A percentile compares a stretch with the other conserved stretches of the same genome.
Evolutionary conservation across 2,113 vertebrate genomes (phyloP).

Genomic region (Pseudonaja textilis): DNA sequence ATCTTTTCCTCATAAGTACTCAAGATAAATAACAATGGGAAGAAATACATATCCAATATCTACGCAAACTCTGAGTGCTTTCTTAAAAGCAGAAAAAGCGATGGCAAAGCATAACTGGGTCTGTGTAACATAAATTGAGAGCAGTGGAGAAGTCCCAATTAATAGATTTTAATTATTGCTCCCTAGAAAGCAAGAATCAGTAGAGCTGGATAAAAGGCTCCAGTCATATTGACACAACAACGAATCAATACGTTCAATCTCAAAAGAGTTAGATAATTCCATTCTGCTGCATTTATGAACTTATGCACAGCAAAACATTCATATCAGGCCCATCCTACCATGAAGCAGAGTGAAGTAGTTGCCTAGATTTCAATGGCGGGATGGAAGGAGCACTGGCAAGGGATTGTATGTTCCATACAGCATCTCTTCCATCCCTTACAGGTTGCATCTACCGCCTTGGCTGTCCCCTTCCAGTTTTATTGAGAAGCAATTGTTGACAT

Average conservation of each 20-base stretch:
- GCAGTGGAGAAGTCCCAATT: not conserved
- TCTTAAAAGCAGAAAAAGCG: not conserved
- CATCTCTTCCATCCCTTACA: not conserved
- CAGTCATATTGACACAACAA: not conserved
- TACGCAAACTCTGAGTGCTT: not conserved
- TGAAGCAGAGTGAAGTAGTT: not conserved
- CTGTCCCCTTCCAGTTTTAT: not conserved
- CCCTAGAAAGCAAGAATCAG: not conserved
- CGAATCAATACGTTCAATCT: not conserved
- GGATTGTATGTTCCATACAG: not conserved
- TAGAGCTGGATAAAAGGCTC: not conserved
- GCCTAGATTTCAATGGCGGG: not conserved
- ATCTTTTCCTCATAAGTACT: not conserved
- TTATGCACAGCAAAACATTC: not conserved
- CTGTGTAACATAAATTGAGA: not conserved
- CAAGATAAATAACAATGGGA: not conserved
- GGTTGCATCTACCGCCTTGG: not conserved
- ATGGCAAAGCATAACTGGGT: not conserved
- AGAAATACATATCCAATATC: not conserved
- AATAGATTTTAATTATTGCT: not conserved
- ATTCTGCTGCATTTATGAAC: not conserved
- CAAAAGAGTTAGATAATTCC: not conserved
- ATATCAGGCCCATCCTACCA: not conserved
- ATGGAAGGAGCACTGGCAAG: not conserved
- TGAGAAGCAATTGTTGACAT: not conserved